These are phyloP conservation scores for Acanthosepion pharaonis DNA, from an alignment of 2,888 invertebrate genomes.

Conservation along the genomic window DNA sequence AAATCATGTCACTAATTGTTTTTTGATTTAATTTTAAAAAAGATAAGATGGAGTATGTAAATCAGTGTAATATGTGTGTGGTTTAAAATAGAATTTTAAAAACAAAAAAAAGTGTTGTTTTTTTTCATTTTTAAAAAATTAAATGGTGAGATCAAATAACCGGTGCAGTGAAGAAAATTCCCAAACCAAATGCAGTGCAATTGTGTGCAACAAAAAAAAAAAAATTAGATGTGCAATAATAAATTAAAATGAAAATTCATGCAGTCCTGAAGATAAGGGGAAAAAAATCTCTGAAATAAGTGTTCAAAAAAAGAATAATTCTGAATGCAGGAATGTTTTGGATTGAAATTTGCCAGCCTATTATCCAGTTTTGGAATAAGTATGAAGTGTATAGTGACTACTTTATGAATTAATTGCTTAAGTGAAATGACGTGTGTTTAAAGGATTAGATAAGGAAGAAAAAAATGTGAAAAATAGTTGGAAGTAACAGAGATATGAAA, in stretches of 20 bases:
- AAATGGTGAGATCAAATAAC: not conserved
- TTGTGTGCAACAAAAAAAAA: not conserved
- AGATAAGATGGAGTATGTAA: not conserved
- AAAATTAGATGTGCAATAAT: not conserved
- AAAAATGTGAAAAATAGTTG: no score
- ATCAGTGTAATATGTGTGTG: not conserved
- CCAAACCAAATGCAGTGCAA: not conserved
- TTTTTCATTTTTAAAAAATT: not conserved
- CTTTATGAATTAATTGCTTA: no score
- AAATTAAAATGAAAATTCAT: not conserved
- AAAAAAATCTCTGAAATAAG: not conserved
- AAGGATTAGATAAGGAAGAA: no score
- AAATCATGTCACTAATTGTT: not conserved
- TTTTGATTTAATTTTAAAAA: not conserved
- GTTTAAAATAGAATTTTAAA: not conserved
- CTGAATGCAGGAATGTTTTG: no score
- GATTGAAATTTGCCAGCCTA: no score
- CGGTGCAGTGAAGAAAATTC: not conserved
- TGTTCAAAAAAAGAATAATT: no score
- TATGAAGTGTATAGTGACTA: not conserved
- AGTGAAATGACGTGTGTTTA: no score
- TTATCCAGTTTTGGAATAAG: not conserved
- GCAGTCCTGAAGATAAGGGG: not conserved
- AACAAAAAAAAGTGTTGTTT: not conserved
- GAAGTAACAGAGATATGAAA: no score